Evolutionary conservation across 2,113 vertebrate genomes (phyloP).

Genomic region (Galeopterus variegatus): DNA sequence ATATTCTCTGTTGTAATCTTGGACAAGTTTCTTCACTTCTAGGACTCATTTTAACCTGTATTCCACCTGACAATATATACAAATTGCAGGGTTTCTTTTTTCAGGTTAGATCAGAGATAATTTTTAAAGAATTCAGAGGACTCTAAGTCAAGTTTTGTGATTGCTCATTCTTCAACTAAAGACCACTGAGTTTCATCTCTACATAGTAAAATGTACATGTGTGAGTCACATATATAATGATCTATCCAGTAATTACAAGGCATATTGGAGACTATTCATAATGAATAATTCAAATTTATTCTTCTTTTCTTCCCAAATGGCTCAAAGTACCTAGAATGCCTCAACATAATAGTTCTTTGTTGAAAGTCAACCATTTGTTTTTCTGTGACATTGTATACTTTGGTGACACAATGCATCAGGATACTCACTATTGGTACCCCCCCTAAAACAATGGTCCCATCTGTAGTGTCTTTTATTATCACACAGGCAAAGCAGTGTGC

Average conservation of each 20-base stretch:
- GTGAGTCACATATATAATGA: conserved; percentile 5
- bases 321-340: conserved; percentile 8
- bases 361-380: conserved; percentile 29
- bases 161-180: neutral
- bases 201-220: neutral
- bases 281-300: conserved; percentile 26
- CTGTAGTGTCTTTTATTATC: conserved; percentile 43
- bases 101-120: neutral
- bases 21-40: neutral
- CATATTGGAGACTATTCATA: neutral
- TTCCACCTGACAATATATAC: neutral
- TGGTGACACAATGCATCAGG: conserved; percentile 13
- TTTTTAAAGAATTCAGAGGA: neutral
- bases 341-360: conserved; percentile 49
- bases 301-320: conserved; percentile 26
- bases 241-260: neutral
- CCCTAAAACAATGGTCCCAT: conserved; percentile 55
- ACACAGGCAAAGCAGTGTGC: conserved; percentile 3
- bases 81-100: neutral
- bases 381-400: conserved; percentile 38
- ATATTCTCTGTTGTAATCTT: conserved; percentile 10
- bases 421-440: neutral
- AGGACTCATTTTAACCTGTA: neutral
- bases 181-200: neutral
- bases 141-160: neutral